Evolutionary conservation across 2,113 vertebrate species (phyloP).

Genomic region (Cyprinodon brontotheroides): DNA sequence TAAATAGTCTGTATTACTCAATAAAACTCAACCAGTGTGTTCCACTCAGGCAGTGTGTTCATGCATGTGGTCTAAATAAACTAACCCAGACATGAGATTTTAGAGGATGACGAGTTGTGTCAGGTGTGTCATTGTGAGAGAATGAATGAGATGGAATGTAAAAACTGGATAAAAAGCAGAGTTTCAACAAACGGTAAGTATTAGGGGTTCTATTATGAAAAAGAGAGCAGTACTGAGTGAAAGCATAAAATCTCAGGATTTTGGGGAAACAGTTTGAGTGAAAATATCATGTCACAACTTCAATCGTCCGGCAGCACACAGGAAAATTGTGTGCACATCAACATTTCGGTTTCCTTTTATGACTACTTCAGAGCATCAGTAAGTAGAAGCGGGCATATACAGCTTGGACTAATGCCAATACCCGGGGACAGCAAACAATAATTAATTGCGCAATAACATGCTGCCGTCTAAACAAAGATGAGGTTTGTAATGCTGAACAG

Average conservation of each 20-base stretch:
- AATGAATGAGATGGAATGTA: conserved; percentile 44
- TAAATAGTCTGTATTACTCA: too few species aligned
- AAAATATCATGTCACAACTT: conserved; percentile 37
- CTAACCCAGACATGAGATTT: too few species aligned
- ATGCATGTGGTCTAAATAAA: too few species aligned
- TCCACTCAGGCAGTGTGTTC: too few species aligned
- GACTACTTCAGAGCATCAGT: conserved; percentile 47
- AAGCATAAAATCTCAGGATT: conserved; percentile 59
- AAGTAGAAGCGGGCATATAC: conserved; percentile 56
- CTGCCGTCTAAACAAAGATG: conserved; percentile 76
- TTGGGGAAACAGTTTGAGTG: conserved; percentile 33
- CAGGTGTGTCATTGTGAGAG: conserved; percentile 29
- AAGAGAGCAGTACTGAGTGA: conserved; percentile 43
- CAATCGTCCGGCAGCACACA: conserved; percentile 39
- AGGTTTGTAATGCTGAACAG: conserved; percentile 77
- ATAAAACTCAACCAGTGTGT: too few species aligned
- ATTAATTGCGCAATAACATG: conserved; percentile 76
- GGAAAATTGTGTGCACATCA: conserved; percentile 36
- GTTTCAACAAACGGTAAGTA: conserved; percentile 27
- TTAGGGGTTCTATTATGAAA: conserved; percentile 58
- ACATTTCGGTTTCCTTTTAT: conserved; percentile 27
- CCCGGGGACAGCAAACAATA: conserved; percentile 68
- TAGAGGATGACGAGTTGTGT: conserved; percentile 23
- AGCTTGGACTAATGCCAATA: conserved; percentile 70
- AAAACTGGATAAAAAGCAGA: conserved; percentile 53